These are phyloP conservation scores for Polypedilum vanderplanki DNA, from an alignment of 1,140 invertebrate species.

Conservation along the genomic window DNA sequence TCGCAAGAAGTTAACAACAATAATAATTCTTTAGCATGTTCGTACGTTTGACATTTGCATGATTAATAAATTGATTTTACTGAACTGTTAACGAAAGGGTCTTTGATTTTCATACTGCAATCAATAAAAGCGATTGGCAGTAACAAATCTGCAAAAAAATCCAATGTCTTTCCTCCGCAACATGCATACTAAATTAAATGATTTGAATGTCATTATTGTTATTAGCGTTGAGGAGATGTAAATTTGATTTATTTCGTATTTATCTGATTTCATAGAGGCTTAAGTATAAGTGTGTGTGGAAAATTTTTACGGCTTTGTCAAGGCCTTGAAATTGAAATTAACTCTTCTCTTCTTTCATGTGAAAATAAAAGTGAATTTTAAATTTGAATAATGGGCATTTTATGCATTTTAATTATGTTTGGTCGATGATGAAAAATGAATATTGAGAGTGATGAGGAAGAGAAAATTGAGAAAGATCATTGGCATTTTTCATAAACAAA, in stretches of 20 bases:
- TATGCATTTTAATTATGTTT: neutral
- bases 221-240: neutral
- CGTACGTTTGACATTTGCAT: neutral
- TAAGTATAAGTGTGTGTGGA: no score
- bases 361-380: slow-evolving; percentile 5
- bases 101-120: no score
- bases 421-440: no score
- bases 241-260: neutral
- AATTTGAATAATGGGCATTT: neutral
- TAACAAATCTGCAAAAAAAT: neutral
- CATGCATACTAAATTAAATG: neutral
- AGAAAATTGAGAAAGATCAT: slow-evolving; percentile 10
- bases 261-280: no score
- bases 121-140: no score
- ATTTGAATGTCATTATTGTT: neutral
- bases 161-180: no score
- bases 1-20: neutral
- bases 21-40: no score
- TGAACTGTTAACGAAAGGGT: no score
- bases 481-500: slow-evolving; percentile 1
- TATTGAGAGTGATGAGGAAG: no score
- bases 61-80: neutral
- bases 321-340: neutral
- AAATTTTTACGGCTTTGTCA: neutral
- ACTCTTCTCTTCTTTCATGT: no score